Percentiles rank a stretch among this genome's conserved stretches.
Conservation (phyloP, 2,113 vertebrate species). For the Lepidothrix coronata region DNA sequence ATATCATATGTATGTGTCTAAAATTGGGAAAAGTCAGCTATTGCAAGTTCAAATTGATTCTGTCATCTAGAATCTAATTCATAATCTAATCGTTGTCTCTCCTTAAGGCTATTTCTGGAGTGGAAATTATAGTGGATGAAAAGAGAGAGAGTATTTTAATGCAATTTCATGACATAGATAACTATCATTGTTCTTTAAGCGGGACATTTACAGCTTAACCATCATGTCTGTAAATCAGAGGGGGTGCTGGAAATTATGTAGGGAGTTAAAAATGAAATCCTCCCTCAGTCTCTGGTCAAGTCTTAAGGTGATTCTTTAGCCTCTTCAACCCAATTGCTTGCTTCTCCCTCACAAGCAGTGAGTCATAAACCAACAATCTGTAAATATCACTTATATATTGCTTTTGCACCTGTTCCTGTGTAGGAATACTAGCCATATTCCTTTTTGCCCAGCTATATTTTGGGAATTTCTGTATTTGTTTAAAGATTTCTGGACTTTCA, state of each 20-base stretch:
- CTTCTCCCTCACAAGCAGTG: background rate
- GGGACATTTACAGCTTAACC: constrained; percentile 19
- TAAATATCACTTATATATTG: background rate
- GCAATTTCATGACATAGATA: constrained; percentile 37
- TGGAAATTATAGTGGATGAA: constrained; percentile 51
- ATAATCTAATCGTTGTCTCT: constrained; percentile 22
- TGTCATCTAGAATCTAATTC: constrained; percentile 49
- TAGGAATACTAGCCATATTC: background rate
- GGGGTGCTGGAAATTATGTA: background rate
- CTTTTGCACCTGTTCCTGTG: background rate
- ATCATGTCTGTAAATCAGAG: background rate
- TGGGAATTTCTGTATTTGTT: background rate
- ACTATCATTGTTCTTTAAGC: constrained; percentile 49
- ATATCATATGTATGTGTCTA: background rate
- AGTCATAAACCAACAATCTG: background rate
- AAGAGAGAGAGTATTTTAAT: constrained; percentile 53
- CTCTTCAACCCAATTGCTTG: background rate
- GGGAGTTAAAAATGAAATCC: background rate
- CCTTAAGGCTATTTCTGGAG: constrained; percentile 52
- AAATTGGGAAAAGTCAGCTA: constrained; percentile 40
- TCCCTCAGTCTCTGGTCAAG: background rate
- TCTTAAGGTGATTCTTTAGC: background rate
- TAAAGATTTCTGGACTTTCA: background rate
- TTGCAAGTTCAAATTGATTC: constrained; percentile 36
- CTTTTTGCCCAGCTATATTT: background rate